Base-by-base conservation (phyloP, 37 sponge, comb jelly and placozoan species). In the Axinella damicornis region DNA sequence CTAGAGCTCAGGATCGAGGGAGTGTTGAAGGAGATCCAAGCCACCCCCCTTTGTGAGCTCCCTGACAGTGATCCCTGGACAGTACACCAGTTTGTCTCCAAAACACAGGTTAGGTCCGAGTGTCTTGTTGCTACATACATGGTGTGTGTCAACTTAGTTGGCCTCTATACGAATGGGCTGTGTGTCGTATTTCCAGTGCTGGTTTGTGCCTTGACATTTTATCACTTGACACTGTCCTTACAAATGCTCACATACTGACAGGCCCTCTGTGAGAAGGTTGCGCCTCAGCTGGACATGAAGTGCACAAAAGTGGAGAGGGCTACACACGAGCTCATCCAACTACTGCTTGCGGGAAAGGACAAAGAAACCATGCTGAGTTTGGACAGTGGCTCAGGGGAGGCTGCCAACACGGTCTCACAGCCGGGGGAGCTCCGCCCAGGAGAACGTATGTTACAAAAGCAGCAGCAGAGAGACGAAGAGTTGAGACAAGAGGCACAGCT, bases 1-100 rank as follows among this genome's bases (percentile, higher is more conserved):
- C 81, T 82, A 31, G 80, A 95, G 28, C 77, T 89, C 61, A 83
- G 92, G 37, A 89, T 99, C 56, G 53, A 93, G 31, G 83, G 55
- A 6, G 77, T 77, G 0, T 64, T 99, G 53, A 20, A 67, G 28
- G 85, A 87, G 5, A 95, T 99, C 57, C 71, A 52, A 2, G 32
- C 54, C 0, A 62, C 87, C 24, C 90, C 72, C 21, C 89, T 99
- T 24, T 89, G 86, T 22, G 93, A 83, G n/a, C 67, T 97, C 21
- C 99, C 99, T 37, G 65, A 71, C 2, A 66, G 27, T 40, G 96
- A 87, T 35, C 53, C 91, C 18, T 86, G 74, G 80, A 80, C 82
- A 20, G 73, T 82, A 16, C 72, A 86, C 17, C 69, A 72, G 46
- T 91, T 91, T 68, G 21, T 83, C 41, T 38, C 33, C 52, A 36